Base-by-base conservation (phyloP, 2,888 invertebrate species). In the Drosophila neutralis region DNA sequence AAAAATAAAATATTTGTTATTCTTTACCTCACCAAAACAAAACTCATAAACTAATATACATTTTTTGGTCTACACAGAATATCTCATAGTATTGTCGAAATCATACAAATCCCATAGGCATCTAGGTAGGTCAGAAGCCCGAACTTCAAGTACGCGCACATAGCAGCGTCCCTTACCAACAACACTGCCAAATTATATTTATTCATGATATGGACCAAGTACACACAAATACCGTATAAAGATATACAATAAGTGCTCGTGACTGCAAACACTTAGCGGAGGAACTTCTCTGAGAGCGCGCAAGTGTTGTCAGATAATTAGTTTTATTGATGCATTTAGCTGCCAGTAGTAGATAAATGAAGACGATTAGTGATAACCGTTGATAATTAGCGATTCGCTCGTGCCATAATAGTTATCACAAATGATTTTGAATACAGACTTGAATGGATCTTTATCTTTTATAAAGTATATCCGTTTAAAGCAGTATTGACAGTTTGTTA, bases 311-410 rank as follows among this genome's bases (percentile, higher is more conserved):
- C 69, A 70, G 66, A 75, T 63, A 87, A 84, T 76, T 73, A 70
- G 63, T 84, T 84, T 74, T 89, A 89, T 87, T 84, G 73, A 84
- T 78, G 83, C 87, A 72, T 87, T 76, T 70, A 60, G 79, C 89
- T 89, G 87, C 76, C 70, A 57, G 68, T 70, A 70, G 65, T 49
- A 73, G 89, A 78, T 84, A 84, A 84, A 79, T 58, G 29, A 24
- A 18, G n/a, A 67, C 70, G 64, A 73, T 82, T 68, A 70, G 59
- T 69, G 68, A 69, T 83, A 83, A 78, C 62, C 72, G 53, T 48
- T 73, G 62, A 51, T 66, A 36, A 61, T 57, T 68, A 42, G 49
- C 35, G 38, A 29, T 29, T 11, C 29, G 49, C 33, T 58, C 33
- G 33, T 53, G 57, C 45, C 48, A 36, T 56, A 56, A 36, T 45